Evolutionary conservation across 2,113 vertebrate species (phyloP), one percentile per base, ranked within the genome.

Genomic region (Barnardius zonarius): DNA sequence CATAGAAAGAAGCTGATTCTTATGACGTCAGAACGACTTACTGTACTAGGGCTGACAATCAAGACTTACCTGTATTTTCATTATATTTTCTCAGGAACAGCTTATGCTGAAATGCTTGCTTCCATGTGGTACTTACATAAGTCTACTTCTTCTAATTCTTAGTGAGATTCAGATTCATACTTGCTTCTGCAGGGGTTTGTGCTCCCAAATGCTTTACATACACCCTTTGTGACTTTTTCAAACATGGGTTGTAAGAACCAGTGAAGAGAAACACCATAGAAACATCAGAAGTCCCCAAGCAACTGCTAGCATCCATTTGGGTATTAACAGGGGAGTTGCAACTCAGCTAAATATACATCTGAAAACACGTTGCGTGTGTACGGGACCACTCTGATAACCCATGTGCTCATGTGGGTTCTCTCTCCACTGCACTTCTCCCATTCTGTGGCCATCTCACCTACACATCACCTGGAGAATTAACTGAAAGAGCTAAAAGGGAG

Each of bases 361-460:
- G 37, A 55, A 87, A 54, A 84, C 44, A 7, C 1, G 0, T 37
- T 74, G 23, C 33, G 15, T 33, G 24, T 51, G 18, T 41, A 66
- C 0, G 1, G 20, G 23, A 18, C 62, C 4, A 1, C 30, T 48
- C 62, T 39, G 37, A 44, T 25, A 74, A 41, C 17, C 63, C 33
- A 12, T 2, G 4, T 37, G 43, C 41, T 48, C 2, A 0, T 0
- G 1, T 8, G 30, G 31, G 22, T 55, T 73, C 14, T 74, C 31
- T 74, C 35, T 35, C n/a, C 54, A 43, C 18, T 4, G 0, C 11
- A 7, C 12, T 69, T 74, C 61, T 90, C 13, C 30, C 1, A 1
- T 39, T 48, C 48, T 44, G 68, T 43, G 59, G 20, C 41, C 43
- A 35, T 35, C 81, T 73, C 46, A 70, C 28, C 49, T 43, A 2